These are phyloP conservation scores for Procavia capensis DNA, from an alignment of 2,113 vertebrate genomes.

Conservation along the genomic window DNA sequence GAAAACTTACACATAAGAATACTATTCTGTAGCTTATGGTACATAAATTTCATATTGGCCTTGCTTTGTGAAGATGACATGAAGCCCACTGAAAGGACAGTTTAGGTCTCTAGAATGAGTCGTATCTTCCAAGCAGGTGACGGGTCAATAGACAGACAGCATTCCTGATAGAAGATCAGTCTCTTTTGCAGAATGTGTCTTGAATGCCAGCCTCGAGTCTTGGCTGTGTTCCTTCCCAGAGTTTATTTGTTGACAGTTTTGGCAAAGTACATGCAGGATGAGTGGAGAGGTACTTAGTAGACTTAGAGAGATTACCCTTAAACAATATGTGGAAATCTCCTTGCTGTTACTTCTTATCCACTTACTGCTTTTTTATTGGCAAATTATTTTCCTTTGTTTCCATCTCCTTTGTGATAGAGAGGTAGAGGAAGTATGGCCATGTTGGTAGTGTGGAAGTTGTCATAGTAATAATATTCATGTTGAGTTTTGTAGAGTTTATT, in stretches of 20 bases:
- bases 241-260: not conserved
- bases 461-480: not conserved
- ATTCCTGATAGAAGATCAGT: not conserved
- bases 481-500: not conserved
- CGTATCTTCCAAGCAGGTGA: not conserved
- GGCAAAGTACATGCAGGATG: not conserved
- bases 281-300: not conserved
- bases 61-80: not conserved
- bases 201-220: not conserved
- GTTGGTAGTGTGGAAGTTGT: not conserved
- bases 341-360: not conserved
- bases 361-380: not conserved
- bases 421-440: accelerated
- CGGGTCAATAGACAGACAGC: not conserved
- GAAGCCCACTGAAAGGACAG: not conserved
- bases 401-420: accelerated
- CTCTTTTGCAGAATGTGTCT: conserved; percentile 3
- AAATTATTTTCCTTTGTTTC: not conserved
- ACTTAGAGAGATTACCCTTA: not conserved
- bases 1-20: not conserved
- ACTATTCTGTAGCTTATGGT: not conserved
- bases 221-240: not conserved
- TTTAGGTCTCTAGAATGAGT: not conserved
- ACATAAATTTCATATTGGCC: not conserved
- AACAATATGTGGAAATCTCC: not conserved